Conservation (phyloP, 2,888 invertebrate genomes). For the Drosophila mulleri region DNA sequence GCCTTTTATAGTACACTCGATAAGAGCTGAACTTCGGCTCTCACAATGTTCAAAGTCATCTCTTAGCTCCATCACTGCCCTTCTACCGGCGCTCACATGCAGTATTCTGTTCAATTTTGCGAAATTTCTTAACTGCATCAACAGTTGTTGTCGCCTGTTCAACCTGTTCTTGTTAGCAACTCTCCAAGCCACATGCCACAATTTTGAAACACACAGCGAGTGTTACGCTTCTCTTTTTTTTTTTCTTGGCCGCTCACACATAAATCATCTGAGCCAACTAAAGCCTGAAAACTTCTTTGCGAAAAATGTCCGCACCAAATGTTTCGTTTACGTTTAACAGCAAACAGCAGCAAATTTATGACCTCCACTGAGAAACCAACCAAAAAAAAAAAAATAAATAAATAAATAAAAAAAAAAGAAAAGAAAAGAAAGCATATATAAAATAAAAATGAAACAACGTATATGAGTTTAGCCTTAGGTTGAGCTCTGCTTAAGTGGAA, state of each 20-base stretch:
- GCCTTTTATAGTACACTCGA: no score
- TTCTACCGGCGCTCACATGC: background rate
- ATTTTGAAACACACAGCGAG: constrained; percentile 21
- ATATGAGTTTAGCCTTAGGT: constrained; percentile 22
- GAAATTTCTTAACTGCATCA: constrained; percentile 21
- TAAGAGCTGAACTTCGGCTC: background rate
- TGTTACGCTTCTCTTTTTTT: background rate
- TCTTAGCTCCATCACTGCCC: background rate
- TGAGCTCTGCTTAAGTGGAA: constrained; percentile 17
- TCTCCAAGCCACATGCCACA: constrained; percentile 25
- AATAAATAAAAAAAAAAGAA: background rate
- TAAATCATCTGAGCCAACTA: constrained; percentile 63
- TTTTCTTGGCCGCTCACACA: constrained; percentile 20
- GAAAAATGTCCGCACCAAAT: constrained; percentile 55
- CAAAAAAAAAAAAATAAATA: background rate
- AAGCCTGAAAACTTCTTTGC: constrained; percentile 42
- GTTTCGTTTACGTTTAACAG: constrained; percentile 55
- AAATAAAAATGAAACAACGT: constrained; percentile 20
- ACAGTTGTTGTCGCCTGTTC: constrained; percentile 52
- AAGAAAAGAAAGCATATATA: background rate
- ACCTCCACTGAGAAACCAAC: constrained; percentile 19
- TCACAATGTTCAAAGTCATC: background rate
- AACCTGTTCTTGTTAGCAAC: constrained; percentile 64
- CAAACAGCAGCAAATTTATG: constrained; percentile 49
- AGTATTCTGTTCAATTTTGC: background rate